Evolutionary conservation across 2,113 vertebrate genomes (phyloP).

Genomic region (Anser cygnoides): DNA sequence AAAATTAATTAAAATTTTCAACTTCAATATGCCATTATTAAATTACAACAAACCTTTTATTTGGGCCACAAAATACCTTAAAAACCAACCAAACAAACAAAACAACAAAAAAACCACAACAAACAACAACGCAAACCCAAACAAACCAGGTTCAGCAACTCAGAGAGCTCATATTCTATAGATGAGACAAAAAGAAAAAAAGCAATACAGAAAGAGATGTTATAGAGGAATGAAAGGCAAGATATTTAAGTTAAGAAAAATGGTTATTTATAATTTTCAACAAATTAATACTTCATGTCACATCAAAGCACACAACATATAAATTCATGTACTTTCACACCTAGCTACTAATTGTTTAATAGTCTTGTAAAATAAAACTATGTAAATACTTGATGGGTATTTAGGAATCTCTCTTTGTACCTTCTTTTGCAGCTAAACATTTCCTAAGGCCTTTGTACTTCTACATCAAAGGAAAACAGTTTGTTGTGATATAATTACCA

Average conservation of each 20-base stretch:
- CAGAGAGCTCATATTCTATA: neutral
- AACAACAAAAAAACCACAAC: neutral
- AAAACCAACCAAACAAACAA: neutral
- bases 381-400: neutral
- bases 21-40: neutral
- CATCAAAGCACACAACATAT: neutral
- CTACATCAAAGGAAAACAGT: slow-evolving; percentile 10
- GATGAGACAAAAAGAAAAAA: neutral
- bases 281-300: neutral
- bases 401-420: neutral
- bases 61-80: neutral
- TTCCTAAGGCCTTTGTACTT: neutral
- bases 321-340: neutral
- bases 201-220: neutral
- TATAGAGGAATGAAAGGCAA: neutral
- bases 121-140: neutral
- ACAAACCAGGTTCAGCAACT: neutral
- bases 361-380: neutral
- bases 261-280: neutral
- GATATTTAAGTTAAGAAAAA: neutral
- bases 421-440: neutral
- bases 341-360: neutral
- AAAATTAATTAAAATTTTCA: neutral
- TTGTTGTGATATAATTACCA: neutral
- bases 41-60: neutral